Evolutionary conservation across 2,888 invertebrate genomes (phyloP).

Genomic region (Spilarctia lutea): DNA sequence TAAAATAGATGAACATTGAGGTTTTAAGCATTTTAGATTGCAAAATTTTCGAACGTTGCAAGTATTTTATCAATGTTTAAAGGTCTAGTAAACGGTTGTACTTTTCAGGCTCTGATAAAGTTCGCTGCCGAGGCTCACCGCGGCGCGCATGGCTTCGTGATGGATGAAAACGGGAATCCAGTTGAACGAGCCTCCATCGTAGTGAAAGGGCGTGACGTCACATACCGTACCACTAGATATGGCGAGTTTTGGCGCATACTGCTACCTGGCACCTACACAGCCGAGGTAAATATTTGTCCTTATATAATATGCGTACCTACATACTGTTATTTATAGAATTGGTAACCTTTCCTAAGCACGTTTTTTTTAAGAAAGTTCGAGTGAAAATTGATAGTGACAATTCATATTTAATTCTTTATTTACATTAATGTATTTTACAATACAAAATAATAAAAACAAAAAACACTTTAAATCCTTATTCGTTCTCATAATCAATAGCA

Average conservation of each 20-base stretch:
- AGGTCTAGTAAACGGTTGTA: background rate
- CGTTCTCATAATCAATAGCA: no score
- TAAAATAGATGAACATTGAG: no score
- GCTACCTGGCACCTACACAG: constrained; percentile 93
- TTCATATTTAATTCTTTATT: no score
- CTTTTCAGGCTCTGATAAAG: constrained; percentile 91
- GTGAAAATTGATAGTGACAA: no score
- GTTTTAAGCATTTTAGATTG: background rate
- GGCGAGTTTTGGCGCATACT: constrained; percentile 98
- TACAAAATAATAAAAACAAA: no score
- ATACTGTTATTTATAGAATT: no score
- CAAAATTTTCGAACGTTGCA: background rate
- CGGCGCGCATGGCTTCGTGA: constrained; percentile 95
- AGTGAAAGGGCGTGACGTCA: constrained; percentile 93
- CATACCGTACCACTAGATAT: constrained; percentile 94
- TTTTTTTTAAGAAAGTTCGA: no score
- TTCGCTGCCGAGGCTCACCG: constrained; percentile 95
- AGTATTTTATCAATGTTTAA: background rate
- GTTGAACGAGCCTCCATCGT: constrained; percentile 92
- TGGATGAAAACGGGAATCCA: constrained; percentile 92
- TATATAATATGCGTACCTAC: constrained; percentile 86
- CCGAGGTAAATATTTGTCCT: constrained; percentile 88
- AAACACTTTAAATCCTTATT: no score
- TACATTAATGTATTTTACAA: no score
- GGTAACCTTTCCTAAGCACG: no score